These are phyloP conservation scores for Eurytoma adleriae DNA, from an alignment of 2,888 invertebrate species.

Conservation along the genomic window DNA sequence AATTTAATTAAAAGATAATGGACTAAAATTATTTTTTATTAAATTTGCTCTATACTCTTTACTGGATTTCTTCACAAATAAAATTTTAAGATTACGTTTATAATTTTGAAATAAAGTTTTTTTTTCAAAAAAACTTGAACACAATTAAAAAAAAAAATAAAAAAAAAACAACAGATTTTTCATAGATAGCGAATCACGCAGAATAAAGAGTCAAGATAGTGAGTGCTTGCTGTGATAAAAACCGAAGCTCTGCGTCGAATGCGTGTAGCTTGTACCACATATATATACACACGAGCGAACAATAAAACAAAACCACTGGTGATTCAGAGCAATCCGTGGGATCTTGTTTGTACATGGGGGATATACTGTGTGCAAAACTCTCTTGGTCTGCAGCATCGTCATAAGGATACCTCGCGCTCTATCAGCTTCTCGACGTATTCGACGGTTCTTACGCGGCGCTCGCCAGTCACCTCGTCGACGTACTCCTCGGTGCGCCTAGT, in stretches of 20 bases:
- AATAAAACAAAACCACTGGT: slow-evolving; percentile 20
- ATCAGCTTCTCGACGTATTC: slow-evolving; percentile 97
- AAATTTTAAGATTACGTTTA: too few relatives aligned
- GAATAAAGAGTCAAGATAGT: not conserved
- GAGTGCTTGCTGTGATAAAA: slow-evolving; percentile 31
- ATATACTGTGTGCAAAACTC: slow-evolving; percentile 21
- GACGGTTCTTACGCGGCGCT: slow-evolving; percentile 91
- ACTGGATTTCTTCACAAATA: too few relatives aligned
- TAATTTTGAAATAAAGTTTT: too few relatives aligned
- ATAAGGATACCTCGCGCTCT: slow-evolving; percentile 90
- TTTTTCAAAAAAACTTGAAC: too few relatives aligned
- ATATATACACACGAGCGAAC: slow-evolving; percentile 7
- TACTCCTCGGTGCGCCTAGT: slow-evolving; percentile 92
- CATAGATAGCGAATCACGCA: too few relatives aligned
- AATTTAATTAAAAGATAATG: too few relatives aligned
- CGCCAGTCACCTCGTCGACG: slow-evolving; percentile 90
- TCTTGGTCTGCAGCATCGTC: slow-evolving; percentile 58
- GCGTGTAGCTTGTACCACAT: not conserved
- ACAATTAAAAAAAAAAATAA: too few relatives aligned
- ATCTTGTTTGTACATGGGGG: slow-evolving; percentile 20
- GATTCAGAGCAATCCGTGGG: slow-evolving; percentile 28
- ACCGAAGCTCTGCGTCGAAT: slow-evolving; percentile 39
- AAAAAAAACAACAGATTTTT: too few relatives aligned
- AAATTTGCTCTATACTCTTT: too few relatives aligned
- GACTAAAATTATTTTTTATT: too few relatives aligned